phyloP scores from a whole-genome alignment of 1,140 invertebrate species.

The Wasmannia auropunctata region DNA sequence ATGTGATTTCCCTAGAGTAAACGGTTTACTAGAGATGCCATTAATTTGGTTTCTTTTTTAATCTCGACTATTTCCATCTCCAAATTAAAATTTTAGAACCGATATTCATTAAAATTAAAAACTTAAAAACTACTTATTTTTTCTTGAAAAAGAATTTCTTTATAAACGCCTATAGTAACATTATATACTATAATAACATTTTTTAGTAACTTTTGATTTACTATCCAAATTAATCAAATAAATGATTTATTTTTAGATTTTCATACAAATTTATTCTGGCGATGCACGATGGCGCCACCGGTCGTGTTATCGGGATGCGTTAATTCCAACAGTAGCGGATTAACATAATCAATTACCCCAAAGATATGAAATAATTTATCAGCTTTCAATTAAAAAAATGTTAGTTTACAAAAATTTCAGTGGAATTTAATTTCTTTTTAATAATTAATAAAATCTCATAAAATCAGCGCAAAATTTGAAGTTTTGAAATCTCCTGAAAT shows the following conservation, averaged over 20 bases:
- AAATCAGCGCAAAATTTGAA: neutral
- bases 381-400: neutral
- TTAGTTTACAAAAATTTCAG: neutral
- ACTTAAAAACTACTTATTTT: neutral
- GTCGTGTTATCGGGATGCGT: neutral
- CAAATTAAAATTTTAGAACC: neutral
- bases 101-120: neutral
- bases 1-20: constrained; percentile 2
- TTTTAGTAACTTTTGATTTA: neutral
- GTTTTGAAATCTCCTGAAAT: neutral
- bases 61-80: neutral
- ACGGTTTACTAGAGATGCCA: neutral
- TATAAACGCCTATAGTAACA: neutral
- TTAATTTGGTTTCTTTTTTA: neutral
- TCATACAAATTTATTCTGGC: neutral
- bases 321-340: neutral
- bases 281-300: neutral
- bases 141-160: neutral
- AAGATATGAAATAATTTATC: neutral
- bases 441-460: neutral
- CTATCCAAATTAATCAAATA: neutral
- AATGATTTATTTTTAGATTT: neutral
- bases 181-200: neutral
- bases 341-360: neutral
- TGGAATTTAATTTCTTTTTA: neutral